Conservation (phyloP, 92 coral and sea anemone genomes). For the Heteractis magnifica region DNA sequence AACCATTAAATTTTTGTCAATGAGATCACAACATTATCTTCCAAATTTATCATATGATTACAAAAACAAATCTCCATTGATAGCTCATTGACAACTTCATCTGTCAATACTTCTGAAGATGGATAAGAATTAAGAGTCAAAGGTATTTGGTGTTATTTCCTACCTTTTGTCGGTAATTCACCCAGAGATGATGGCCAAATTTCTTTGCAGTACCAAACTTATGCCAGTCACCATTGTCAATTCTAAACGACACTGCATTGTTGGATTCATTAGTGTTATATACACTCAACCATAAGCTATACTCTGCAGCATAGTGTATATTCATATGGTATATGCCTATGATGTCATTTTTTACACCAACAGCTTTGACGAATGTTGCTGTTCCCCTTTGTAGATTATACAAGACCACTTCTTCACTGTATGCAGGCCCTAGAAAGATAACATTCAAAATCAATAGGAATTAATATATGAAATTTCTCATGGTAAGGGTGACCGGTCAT, state of each 20-base stretch:
- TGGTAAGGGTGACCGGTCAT: no score
- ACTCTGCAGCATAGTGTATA: slow-evolving; percentile 51
- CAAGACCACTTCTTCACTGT: slow-evolving; percentile 30
- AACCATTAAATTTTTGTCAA: no score
- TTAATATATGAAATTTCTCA: neutral
- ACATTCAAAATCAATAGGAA: neutral
- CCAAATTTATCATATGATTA: no score
- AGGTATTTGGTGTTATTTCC: neutral
- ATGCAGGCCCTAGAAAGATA: slow-evolving; percentile 78
- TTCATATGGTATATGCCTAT: slow-evolving; percentile 67
- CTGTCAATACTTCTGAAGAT: no score
- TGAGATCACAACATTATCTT: no score
- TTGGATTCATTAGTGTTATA: slow-evolving; percentile 37
- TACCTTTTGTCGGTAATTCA: slow-evolving; percentile 56
- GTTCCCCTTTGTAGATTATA: neutral
- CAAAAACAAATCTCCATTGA: no score
- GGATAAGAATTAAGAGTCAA: no score
- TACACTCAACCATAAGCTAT: slow-evolving; percentile 68
- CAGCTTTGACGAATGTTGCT: slow-evolving; percentile 55
- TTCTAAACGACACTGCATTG: slow-evolving; percentile 65
- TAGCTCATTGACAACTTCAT: no score
- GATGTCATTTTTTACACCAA: slow-evolving; percentile 47
- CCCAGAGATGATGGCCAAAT: slow-evolving; percentile 57
- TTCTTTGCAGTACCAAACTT: slow-evolving; percentile 6
- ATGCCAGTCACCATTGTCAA: slow-evolving; percentile 73